Percentiles rank a stretch among this genome's conserved stretches.
These are phyloP conservation scores for Ptychodera flava DNA, from an alignment of 35 echinoderm and acorn worm species.

Conservation along the genomic window DNA sequence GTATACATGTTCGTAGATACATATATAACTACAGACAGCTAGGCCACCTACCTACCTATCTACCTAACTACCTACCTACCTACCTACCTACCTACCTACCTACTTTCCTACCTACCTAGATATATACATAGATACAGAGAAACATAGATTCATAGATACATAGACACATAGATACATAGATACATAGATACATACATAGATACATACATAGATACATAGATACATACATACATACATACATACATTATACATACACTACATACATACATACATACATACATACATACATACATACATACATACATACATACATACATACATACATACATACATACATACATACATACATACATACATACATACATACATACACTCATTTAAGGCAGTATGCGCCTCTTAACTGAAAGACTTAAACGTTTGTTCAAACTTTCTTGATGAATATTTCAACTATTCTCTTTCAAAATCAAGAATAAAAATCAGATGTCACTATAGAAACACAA, in stretches of 20 bases:
- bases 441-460: no score
- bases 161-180: not conserved
- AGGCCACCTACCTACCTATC: not conserved
- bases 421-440: no score
- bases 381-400: no score
- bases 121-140: not conserved
- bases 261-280: conserved; percentile 2
- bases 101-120: not conserved
- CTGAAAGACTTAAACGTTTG: no score
- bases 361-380: no score
- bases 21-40: not conserved
- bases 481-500: no score
- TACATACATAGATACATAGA: not conserved
- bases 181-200: not conserved
- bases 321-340: no score
- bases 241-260: not conserved
- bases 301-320: no score
- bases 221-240: conserved; percentile 2
- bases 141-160: not conserved
- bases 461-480: no score
- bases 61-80: not conserved
- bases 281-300: no score
- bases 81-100: not conserved
- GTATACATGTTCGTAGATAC: not conserved
- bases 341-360: no score